These are phyloP conservation scores for Epistrophe eligans DNA, from an alignment of 2,888 invertebrate genomes.

Conservation along the genomic window DNA sequence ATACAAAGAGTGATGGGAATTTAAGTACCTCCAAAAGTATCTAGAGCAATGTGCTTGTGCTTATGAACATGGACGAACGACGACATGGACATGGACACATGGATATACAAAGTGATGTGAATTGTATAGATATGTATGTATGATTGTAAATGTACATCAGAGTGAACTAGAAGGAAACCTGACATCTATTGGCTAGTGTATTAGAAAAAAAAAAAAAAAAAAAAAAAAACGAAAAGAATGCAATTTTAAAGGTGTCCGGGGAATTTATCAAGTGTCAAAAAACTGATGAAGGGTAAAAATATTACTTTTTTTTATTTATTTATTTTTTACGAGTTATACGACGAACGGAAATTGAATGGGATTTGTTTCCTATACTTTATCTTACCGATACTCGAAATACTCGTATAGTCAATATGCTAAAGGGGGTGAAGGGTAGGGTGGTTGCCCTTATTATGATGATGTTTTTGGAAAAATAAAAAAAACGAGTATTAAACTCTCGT, in stretches of 20 bases:
- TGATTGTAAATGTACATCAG: background rate
- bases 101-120: background rate
- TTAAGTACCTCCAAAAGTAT: conserved; percentile 58
- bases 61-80: background rate
- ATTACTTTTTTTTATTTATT: conserved; percentile 5
- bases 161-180: background rate
- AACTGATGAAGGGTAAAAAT: conserved; percentile 70
- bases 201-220: too few species aligned
- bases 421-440: background rate
- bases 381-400: background rate
- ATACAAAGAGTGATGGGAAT: conserved; percentile 66
- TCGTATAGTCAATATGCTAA: background rate
- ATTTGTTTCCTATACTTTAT: conserved; percentile 29
- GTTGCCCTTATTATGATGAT: background rate
- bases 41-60: conserved; percentile 29
- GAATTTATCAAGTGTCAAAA: conserved; percentile 79
- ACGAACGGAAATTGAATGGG: conserved; percentile 61
- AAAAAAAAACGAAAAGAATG: conserved; percentile 78
- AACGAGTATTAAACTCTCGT: background rate
- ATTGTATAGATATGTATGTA: background rate
- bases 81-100: background rate
- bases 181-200: conserved; percentile 67
- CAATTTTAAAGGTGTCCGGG: conserved; percentile 84
- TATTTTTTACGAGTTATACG: background rate
- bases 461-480: background rate